These are phyloP conservation scores for Argynnis bischoffii DNA, from an alignment of 2,888 invertebrate species.

Conservation along the genomic window DNA sequence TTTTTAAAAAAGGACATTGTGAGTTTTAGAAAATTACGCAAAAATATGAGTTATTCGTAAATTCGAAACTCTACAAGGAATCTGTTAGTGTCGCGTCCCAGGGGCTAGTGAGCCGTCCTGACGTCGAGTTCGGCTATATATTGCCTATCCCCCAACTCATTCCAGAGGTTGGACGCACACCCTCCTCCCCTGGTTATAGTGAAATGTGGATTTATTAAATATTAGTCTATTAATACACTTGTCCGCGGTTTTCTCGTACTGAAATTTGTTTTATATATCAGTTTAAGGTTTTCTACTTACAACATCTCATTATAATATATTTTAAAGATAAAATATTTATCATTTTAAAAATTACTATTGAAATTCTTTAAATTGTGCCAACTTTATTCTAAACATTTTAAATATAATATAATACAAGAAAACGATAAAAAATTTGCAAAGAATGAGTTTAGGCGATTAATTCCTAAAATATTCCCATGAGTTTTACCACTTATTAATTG, in stretches of 20 bases:
- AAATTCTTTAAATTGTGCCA: no score
- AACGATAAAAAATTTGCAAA: no score
- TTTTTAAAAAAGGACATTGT: constrained; percentile 8
- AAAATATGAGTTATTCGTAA: constrained; percentile 1
- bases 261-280: neutral
- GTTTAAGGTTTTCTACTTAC: neutral
- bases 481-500: no score
- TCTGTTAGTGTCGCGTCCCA: constrained; percentile 3
- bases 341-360: no score
- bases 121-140: neutral
- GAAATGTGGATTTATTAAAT: constrained; percentile 13
- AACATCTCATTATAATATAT: no score
- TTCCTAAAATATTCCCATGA: no score
- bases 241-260: neutral
- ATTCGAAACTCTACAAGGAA: neutral
- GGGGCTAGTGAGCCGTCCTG: constrained; percentile 2
- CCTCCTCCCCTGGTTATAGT: constrained; percentile 4
- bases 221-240: constrained; percentile 8
- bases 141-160: constrained; percentile 1
- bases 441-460: no score
- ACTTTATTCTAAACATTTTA: no score
- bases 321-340: no score
- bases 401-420: no score
- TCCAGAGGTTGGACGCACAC: neutral
- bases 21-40: neutral